Evolutionary conservation across 2,113 vertebrate species (phyloP).

Genomic region (Paracanthobrama guichenoti): DNA sequence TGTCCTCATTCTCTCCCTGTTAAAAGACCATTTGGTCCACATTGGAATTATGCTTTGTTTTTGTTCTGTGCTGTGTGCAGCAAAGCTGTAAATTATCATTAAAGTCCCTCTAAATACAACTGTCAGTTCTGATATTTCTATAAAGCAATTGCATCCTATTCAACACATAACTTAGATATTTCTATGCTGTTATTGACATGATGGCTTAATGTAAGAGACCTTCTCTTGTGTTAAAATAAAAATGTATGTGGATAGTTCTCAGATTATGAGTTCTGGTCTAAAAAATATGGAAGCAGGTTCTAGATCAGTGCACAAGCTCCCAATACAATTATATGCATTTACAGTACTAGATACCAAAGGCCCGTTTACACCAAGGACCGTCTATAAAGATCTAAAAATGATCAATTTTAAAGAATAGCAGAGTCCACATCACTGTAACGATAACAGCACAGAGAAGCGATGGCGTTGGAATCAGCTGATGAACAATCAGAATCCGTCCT

Average conservation of each 20-base stretch:
- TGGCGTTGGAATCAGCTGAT: too few species aligned
- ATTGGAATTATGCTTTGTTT: conserved; percentile 14
- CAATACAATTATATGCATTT: too few species aligned
- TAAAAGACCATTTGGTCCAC: not conserved
- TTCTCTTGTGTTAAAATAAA: not conserved
- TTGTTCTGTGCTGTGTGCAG: conserved; percentile 31
- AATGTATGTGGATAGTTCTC: not conserved
- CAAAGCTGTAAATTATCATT: conserved; percentile 20
- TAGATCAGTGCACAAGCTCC: too few species aligned
- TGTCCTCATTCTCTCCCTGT: not conserved
- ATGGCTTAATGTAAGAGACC: not conserved
- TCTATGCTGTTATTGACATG: not conserved
- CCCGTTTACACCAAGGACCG: too few species aligned
- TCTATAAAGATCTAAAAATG: too few species aligned
- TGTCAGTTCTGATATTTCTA: not conserved
- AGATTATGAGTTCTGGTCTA: not conserved
- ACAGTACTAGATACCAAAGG: too few species aligned
- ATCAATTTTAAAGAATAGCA: too few species aligned
- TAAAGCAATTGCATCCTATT: not conserved
- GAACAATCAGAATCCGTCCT: too few species aligned
- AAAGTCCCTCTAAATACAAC: conserved; percentile 3
- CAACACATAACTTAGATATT: not conserved
- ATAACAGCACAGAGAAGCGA: too few species aligned
- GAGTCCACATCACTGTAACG: too few species aligned
- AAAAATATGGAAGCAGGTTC: too few species aligned